These are phyloP conservation scores for Carassius gibelio DNA, from an alignment of 2,113 vertebrate species.

Conservation along the genomic window DNA sequence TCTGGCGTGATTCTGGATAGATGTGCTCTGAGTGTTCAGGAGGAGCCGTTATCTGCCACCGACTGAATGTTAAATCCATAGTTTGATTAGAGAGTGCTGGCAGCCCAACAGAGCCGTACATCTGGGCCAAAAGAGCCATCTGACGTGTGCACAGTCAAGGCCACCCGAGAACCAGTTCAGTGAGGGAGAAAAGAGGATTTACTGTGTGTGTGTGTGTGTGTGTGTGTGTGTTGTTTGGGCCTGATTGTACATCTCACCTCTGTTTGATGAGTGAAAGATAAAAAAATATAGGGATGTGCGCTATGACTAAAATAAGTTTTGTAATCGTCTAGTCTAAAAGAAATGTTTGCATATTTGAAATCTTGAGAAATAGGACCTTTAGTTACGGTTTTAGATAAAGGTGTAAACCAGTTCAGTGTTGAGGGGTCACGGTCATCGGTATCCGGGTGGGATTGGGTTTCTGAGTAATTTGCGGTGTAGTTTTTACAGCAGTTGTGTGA, in stretches of 20 bases:
- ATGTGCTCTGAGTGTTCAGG: conserved; percentile 56
- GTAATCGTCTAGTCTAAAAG: background rate
- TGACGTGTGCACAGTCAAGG: conserved; percentile 51
- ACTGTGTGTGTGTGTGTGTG: conserved; percentile 26
- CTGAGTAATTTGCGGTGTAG: background rate
- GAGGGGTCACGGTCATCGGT: background rate
- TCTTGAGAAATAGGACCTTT: background rate
- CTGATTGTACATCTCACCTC: background rate
- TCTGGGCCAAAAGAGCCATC: conserved; percentile 71
- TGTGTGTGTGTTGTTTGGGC: background rate
- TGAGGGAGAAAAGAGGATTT: conserved; percentile 65
- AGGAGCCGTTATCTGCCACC: conserved; percentile 69
- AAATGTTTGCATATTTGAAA: background rate
- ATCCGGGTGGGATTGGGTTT: background rate
- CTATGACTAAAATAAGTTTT: no score
- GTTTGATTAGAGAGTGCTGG: conserved; percentile 73
- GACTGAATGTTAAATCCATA: conserved; percentile 75
- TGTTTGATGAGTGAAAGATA: background rate
- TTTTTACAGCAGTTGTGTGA: background rate
- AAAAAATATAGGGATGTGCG: background rate
- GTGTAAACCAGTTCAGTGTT: background rate
- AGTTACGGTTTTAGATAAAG: background rate
- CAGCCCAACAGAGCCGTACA: conserved; percentile 62
- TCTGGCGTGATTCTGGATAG: background rate
- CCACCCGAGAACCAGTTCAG: conserved; percentile 62